A percentile compares a stretch with the other conserved stretches of the same genome.
phyloP scores from a whole-genome alignment of 2,888 invertebrate species.

The Gymnocheta viridis region DNA sequence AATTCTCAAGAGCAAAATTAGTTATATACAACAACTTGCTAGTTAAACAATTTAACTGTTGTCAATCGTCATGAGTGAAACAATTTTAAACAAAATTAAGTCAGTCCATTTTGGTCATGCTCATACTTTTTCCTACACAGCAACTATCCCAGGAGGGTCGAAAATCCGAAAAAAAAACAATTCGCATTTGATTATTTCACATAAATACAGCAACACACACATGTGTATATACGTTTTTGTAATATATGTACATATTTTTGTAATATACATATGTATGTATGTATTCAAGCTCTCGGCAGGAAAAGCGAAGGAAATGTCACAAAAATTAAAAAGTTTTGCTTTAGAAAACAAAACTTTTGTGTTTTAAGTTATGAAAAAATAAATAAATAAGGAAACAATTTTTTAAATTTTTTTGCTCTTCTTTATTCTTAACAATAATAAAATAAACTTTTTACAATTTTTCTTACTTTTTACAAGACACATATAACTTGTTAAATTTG shows the following conservation, averaged over 20 bases:
- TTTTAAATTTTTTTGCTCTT: constrained; percentile 16
- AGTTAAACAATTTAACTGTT: constrained; percentile 32
- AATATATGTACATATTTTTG: background rate
- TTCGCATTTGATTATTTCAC: constrained; percentile 44
- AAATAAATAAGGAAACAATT: constrained; percentile 25
- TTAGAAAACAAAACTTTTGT: constrained; percentile 62
- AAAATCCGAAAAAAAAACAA: constrained; percentile 19
- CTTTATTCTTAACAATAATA: constrained; percentile 44
- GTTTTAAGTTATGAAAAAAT: constrained; percentile 29
- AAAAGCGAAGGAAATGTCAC: constrained; percentile 55
- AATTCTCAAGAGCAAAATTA: background rate
- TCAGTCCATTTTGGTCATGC: constrained; percentile 3
- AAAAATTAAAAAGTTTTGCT: constrained; percentile 60
- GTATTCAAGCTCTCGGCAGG: background rate
- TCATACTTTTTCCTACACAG: background rate
- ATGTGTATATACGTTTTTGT: background rate
- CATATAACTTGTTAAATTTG: constrained; percentile 58
- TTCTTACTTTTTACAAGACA: constrained; percentile 45
- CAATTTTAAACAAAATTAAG: constrained; percentile 27
- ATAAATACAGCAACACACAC: background rate
- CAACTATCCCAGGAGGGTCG: constrained; percentile 19
- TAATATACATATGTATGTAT: background rate
- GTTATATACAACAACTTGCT: background rate
- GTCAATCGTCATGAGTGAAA: constrained; percentile 14
- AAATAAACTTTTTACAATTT: constrained; percentile 58